phyloP scores from a whole-genome alignment of 2,113 vertebrate genomes.

The Micronycteris hirsuta region DNA sequence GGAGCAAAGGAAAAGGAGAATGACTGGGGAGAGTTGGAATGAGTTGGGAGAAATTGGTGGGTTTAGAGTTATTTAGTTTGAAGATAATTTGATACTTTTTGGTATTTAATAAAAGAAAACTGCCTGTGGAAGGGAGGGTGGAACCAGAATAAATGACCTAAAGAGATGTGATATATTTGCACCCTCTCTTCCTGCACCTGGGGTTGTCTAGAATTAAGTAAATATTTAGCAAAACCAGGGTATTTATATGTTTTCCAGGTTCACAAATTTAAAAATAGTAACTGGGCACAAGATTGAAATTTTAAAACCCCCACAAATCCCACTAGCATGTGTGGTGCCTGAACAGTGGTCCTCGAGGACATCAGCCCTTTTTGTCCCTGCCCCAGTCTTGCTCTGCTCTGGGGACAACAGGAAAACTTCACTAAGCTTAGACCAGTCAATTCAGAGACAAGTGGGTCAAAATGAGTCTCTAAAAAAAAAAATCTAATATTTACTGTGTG shows the following conservation, averaged over 20 bases:
- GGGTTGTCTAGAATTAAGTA: background rate
- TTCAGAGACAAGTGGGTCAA: background rate
- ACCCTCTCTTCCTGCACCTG: constrained; percentile 6
- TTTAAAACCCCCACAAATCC: background rate
- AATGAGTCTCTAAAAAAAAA: background rate
- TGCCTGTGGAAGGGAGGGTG: background rate
- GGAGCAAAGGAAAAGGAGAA: background rate
- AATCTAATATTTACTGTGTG: background rate
- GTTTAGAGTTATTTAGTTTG: background rate
- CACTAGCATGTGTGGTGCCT: background rate
- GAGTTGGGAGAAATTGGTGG: background rate
- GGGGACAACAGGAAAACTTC: background rate
- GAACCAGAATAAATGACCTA: background rate
- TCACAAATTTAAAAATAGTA: constrained; percentile 10
- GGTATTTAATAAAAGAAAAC: background rate
- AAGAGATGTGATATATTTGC: background rate
- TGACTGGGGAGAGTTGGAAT: background rate
- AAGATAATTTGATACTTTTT: background rate
- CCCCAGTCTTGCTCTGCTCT: background rate
- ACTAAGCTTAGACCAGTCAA: background rate
- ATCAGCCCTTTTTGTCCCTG: background rate
- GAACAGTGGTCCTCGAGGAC: background rate
- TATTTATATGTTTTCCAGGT: background rate
- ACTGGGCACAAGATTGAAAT: background rate
- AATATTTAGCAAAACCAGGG: constrained; percentile 18